Evolutionary conservation across 2,888 invertebrate species (phyloP), one percentile per base, ranked within the genome.

Genomic region (Drosophila paranaensis): DNA sequence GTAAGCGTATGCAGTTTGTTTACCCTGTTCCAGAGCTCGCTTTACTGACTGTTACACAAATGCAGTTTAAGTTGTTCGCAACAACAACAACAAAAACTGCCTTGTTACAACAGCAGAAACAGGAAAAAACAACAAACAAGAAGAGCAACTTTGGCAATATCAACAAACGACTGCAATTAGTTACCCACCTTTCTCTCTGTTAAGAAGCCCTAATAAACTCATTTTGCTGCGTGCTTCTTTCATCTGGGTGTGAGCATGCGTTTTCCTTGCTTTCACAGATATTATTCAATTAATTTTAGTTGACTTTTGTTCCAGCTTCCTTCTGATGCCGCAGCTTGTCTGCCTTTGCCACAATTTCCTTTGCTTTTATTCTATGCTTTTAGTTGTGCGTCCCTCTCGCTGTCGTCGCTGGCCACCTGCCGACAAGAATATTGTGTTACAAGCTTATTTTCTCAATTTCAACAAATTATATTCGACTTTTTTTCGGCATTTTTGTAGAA

Each of bases 131-230:
- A 54, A 55, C 40, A 27, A 46, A 57, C 45, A 53, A 48, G 6
- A 64, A n/a, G 42, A 35, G 27, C 42, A 43, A 35, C 25, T 33
- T 35, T 11, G 46, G 27, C 16, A 56, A 25, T 14, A 37, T 46
- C 61, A 46, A 40, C 37, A 37, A 16, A 55, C 16, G 20, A 48
- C 43, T 14, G 39, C 45, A 42, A 55, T 55, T 62, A 48, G 51
- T 62, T 62, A 77, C 89, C 77, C 69, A 90, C 91, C 88, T 83
- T 86, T 89, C 77, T 73, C 71, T 78, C 78, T 77, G 76, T 56
- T 68, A 70, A 74, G 75, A 74, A 72, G 68, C 79, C 72, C 73
- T 74, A 81, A 74, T 78, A 81, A 78, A 78, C 74, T 68, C 91
- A 91, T 91, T 74, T 75, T 74, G 73, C 62, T 80, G 82, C 82